These are phyloP conservation scores for Furcula furcula DNA, from an alignment of 2,888 invertebrate genomes.

Conservation along the genomic window DNA sequence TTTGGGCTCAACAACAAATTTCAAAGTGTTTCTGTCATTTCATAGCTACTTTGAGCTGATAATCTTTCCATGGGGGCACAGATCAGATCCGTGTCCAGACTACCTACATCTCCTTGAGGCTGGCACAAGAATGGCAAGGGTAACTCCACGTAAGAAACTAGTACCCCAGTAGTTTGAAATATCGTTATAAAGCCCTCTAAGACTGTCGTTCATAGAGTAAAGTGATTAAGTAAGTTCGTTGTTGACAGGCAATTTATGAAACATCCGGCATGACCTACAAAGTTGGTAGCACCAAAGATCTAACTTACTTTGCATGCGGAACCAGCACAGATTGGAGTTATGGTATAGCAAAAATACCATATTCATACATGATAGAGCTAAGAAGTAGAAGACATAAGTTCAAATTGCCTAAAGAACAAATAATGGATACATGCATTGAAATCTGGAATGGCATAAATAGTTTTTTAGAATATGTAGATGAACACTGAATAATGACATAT, in stretches of 20 bases:
- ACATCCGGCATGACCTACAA: constrained; percentile 61
- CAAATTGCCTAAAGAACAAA: constrained; percentile 61
- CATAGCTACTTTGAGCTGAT: constrained; percentile 73
- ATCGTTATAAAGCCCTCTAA: too few relatives aligned
- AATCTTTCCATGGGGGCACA: constrained; percentile 72
- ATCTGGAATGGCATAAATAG: constrained; percentile 57
- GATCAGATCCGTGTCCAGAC: constrained; percentile 60
- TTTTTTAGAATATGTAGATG: constrained; percentile 62
- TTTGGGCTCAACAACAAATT: constrained; percentile 50
- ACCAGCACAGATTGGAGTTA: constrained; percentile 76
- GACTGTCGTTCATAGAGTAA: too few relatives aligned
- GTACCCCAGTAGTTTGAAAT: constrained; percentile 19
- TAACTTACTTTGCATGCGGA: constrained; percentile 69
- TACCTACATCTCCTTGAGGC: constrained; percentile 64
- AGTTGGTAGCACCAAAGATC: constrained; percentile 69
- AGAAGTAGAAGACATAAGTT: constrained; percentile 61
- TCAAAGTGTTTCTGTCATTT: constrained; percentile 70
- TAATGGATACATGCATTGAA: constrained; percentile 59
- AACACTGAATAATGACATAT: constrained; percentile 21
- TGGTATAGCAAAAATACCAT: constrained; percentile 66
- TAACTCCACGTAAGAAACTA: constrained; percentile 46
- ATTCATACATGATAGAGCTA: constrained; percentile 69
- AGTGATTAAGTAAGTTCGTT: neutral
- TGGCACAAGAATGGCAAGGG: constrained; percentile 65
- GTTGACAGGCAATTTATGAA: constrained; percentile 64